Conservation (phyloP, 2,888 invertebrate species). For the Eumacrocentrus americanus region DNA sequence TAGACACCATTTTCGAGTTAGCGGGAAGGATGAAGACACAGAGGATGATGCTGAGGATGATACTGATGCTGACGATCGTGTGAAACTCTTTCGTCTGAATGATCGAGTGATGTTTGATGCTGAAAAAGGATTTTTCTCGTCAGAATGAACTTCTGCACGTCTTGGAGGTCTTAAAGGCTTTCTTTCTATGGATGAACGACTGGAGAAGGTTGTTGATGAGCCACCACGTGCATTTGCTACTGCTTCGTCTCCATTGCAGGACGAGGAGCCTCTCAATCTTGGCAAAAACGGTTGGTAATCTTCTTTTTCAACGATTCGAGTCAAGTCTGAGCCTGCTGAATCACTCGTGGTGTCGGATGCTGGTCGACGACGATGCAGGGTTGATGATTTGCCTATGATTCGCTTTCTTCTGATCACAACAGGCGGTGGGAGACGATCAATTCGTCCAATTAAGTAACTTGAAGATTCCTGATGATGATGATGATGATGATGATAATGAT, state of each 20-base stretch:
- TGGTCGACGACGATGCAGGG: slow-evolving; percentile 31
- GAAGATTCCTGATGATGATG: slow-evolving; percentile 17
- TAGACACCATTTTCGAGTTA: slow-evolving; percentile 12
- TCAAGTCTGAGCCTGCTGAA: slow-evolving; percentile 23
- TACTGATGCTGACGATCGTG: slow-evolving; percentile 8
- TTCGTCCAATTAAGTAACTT: slow-evolving; percentile 29
- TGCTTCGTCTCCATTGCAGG: slow-evolving; percentile 18
- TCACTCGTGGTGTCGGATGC: slow-evolving; percentile 43
- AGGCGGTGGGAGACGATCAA: slow-evolving; percentile 52
- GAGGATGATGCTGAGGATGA: slow-evolving; percentile 24
- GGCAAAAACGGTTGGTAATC: slow-evolving; percentile 1
- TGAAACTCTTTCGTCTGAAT: slow-evolving; percentile 6
- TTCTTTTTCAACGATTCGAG: slow-evolving; percentile 26
- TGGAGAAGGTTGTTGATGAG: slow-evolving; percentile 20
- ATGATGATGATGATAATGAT: no score
- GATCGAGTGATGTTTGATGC: background rate
- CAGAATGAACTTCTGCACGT: background rate
- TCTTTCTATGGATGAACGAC: slow-evolving; percentile 8
- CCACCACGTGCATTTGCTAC: background rate
- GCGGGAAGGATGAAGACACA: slow-evolving; percentile 13
- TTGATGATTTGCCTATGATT: slow-evolving; percentile 38
- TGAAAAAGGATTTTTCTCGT: background rate
- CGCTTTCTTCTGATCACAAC: slow-evolving; percentile 55
- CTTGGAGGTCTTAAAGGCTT: background rate
- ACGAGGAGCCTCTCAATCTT: background rate